Evolutionary conservation across 2,888 invertebrate species (phyloP).

Genomic region (Andrena bicolor): DNA sequence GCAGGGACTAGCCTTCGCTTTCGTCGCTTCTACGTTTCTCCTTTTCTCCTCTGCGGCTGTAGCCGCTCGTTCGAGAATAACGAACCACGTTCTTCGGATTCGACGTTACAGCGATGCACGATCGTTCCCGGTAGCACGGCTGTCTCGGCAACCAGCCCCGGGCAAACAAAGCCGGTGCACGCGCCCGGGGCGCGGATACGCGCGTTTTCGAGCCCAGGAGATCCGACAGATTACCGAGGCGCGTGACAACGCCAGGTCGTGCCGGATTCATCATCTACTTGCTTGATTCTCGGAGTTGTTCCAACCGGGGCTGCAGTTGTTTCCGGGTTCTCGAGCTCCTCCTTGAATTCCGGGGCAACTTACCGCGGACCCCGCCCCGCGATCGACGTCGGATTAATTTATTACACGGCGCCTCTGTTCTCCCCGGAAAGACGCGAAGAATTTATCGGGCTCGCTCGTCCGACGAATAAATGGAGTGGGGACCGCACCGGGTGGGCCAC

Average conservation of each 20-base stretch:
- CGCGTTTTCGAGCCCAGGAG: constrained; percentile 12
- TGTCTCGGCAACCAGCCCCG: constrained; percentile 14
- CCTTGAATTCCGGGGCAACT: not conserved
- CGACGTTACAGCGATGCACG: not conserved
- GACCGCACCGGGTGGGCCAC: too few species aligned
- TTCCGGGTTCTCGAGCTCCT: not conserved
- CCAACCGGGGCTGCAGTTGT: not conserved
- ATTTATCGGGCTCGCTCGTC: too few species aligned
- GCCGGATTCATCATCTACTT: constrained; percentile 24
- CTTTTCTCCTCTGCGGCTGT: constrained; percentile 25
- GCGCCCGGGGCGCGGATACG: constrained; percentile 4
- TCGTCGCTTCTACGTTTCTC: constrained; percentile 11
- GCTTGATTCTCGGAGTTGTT: not conserved
- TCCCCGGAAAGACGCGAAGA: too few species aligned
- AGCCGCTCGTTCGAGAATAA: constrained; percentile 21
- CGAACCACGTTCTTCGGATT: constrained; percentile 24
- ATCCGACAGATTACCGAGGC: constrained; percentile 46
- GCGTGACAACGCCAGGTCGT: constrained; percentile 42
- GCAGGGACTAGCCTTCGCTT: constrained; percentile 14
- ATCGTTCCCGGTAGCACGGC: constrained; percentile 4
- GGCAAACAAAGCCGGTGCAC: constrained; percentile 35
- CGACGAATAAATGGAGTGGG: too few species aligned
- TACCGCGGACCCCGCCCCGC: too few species aligned
- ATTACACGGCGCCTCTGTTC: too few species aligned
- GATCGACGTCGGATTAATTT: too few species aligned